Conservation (phyloP, 1,140 invertebrate species). For the Steinernema khuongi region DNA sequence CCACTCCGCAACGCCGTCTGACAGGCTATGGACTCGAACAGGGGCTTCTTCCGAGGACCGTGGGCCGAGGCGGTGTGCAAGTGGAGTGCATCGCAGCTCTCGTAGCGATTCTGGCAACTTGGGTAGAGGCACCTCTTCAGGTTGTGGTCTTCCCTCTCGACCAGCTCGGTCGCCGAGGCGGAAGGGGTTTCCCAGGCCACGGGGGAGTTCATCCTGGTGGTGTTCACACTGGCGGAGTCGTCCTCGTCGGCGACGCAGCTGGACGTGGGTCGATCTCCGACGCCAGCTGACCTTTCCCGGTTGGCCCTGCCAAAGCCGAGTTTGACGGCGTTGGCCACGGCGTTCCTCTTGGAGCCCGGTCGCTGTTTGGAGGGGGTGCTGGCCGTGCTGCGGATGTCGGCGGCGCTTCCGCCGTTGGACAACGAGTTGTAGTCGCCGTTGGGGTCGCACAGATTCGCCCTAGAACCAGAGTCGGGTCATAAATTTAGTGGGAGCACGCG, state of each 20-base stretch:
- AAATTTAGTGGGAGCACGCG: background rate
- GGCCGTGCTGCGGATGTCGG: conserved; percentile 10
- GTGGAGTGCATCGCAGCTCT: conserved; percentile 8
- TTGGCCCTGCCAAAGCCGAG: background rate
- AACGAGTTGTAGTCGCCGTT: background rate
- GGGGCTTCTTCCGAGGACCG: background rate
- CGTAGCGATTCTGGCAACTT: background rate
- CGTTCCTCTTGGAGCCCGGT: background rate
- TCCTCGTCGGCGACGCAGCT: conserved; percentile 1
- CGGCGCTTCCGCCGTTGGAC: background rate
- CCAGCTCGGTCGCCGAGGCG: background rate
- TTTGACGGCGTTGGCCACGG: background rate
- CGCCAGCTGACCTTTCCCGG: background rate
- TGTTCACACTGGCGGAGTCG: background rate
- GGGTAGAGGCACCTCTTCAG: conserved; percentile 8
- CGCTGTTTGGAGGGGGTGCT: conserved; percentile 8
- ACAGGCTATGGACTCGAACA: background rate
- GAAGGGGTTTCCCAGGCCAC: background rate
- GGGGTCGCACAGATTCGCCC: conserved; percentile 2
- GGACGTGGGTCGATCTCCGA: background rate
- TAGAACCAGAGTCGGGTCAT: background rate
- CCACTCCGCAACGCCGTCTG: background rate
- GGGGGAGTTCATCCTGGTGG: background rate
- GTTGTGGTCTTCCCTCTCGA: background rate
- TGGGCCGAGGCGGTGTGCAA: background rate